These are phyloP conservation scores for Rhagologus leucostigma DNA, from an alignment of 2,113 vertebrate genomes.

Conservation along the genomic window DNA sequence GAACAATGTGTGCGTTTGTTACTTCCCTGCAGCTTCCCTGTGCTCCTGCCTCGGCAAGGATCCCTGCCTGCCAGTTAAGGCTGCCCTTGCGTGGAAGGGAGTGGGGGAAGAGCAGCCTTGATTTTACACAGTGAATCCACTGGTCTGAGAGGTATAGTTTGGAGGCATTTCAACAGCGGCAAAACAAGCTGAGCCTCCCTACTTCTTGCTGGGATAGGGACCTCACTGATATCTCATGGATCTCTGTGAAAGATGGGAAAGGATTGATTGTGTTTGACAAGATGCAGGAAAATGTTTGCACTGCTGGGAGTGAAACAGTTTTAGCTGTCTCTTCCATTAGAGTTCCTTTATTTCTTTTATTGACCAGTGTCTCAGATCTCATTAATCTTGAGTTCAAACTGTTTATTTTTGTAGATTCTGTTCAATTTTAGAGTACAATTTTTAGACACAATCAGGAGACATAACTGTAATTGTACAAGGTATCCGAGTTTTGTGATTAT, in stretches of 20 bases:
- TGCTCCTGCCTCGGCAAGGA: background rate
- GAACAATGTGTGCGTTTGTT: background rate
- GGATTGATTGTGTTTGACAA: background rate
- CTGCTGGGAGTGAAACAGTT: background rate
- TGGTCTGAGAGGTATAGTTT: background rate
- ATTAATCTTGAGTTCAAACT: background rate
- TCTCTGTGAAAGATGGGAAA: background rate
- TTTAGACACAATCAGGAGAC: background rate
- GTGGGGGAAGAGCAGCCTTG: background rate
- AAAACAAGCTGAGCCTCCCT: background rate
- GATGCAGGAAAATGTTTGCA: background rate
- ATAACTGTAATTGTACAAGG: background rate
- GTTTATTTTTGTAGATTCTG: background rate
- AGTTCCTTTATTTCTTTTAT: background rate
- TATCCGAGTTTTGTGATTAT: background rate
- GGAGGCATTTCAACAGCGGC: background rate
- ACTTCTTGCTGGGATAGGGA: background rate
- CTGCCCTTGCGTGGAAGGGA: background rate
- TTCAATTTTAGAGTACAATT: background rate
- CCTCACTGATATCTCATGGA: accelerated
- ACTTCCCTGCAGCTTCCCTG: background rate
- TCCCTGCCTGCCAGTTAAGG: background rate
- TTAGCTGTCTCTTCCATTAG: background rate
- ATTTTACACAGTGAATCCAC: background rate
- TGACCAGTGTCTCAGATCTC: background rate